These are phyloP conservation scores for Meteorus cinctellus DNA, from an alignment of 2,888 invertebrate genomes.

Conservation along the genomic window DNA sequence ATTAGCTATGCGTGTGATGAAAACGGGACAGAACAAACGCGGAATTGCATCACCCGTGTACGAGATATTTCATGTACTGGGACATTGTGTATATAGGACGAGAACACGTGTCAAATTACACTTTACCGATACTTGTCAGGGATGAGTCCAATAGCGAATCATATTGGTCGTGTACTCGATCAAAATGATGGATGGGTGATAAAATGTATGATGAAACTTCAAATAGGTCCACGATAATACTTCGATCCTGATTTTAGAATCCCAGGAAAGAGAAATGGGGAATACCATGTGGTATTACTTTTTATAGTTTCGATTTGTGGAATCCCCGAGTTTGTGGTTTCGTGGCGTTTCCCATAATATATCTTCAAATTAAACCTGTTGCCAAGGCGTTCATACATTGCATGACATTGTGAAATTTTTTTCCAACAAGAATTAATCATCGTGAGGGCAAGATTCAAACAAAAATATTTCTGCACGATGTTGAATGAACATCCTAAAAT, in stretches of 20 bases:
- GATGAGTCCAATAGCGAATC: conserved; percentile 32
- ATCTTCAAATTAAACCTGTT: conserved; percentile 37
- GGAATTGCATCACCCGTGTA: not conserved
- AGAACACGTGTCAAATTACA: conserved; percentile 15
- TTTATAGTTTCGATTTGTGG: not conserved
- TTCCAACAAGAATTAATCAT: not conserved
- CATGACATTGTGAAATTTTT: conserved; percentile 47
- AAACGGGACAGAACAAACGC: not conserved
- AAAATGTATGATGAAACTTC: conserved; percentile 22
- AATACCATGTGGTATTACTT: not conserved
- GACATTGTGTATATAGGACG: not conserved
- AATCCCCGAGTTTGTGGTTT: not conserved
- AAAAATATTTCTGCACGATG: too few species aligned
- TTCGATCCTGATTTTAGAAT: not conserved
- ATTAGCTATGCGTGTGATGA: not conserved
- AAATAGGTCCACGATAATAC: not conserved
- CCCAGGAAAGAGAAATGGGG: not conserved
- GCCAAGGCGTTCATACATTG: conserved; percentile 34
- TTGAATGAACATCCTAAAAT: too few species aligned
- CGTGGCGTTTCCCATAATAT: not conserved
- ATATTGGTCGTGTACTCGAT: conserved; percentile 35
- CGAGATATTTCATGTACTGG: not conserved
- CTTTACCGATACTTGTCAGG: conserved; percentile 26
- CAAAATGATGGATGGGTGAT: not conserved
- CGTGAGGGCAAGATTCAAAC: too few species aligned